These are phyloP conservation scores for Acanthoscelides obtectus DNA, from an alignment of 2,888 invertebrate genomes.

Conservation along the genomic window DNA sequence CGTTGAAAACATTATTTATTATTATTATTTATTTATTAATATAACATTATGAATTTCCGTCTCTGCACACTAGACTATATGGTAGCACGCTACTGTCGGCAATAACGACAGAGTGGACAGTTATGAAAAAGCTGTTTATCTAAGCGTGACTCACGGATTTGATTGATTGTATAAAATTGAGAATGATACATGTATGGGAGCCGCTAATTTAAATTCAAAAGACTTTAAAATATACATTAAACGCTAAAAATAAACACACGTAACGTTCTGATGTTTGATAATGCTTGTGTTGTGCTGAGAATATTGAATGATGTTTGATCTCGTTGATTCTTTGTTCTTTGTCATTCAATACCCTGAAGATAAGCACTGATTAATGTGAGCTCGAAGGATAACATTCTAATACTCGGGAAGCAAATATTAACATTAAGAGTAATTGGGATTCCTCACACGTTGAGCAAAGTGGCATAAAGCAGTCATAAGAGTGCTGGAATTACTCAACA, in stretches of 20 bases:
- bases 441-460: too few species aligned
- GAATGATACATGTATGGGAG: constrained; percentile 25
- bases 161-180: constrained; percentile 24
- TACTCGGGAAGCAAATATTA: too few species aligned
- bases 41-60: too few species aligned
- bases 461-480: too few species aligned
- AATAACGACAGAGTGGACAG: not conserved
- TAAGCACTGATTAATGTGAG: too few species aligned
- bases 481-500: too few species aligned
- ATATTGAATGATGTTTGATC: not conserved
- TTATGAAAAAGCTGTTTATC: constrained; percentile 15
- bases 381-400: too few species aligned
- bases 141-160: constrained; percentile 11
- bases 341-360: too few species aligned
- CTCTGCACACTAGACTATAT: too few species aligned
- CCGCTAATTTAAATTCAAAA: constrained; percentile 23
- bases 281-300: not conserved
- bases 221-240: constrained; percentile 12
- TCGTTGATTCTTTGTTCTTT: not conserved
- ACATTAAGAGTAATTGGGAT: too few species aligned
- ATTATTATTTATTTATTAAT: too few species aligned
- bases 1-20: too few species aligned
- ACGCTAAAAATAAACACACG: constrained; percentile 15
- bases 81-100: not conserved
- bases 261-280: constrained; percentile 5